Evolutionary conservation across 2,888 invertebrate species (phyloP).

Genomic region (Cyaniris semiargus): DNA sequence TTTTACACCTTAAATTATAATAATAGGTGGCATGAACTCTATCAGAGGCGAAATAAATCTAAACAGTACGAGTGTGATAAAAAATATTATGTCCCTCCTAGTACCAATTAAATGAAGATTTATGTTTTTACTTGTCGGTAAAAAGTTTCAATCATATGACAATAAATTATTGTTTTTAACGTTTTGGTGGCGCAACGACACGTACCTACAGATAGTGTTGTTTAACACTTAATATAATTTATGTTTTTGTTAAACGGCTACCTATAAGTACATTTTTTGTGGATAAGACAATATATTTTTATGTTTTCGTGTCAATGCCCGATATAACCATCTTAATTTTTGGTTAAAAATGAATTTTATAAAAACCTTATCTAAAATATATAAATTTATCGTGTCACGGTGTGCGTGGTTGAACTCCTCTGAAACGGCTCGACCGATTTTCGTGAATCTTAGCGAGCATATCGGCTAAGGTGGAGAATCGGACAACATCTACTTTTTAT

Average conservation of each 20-base stretch:
- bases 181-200: neutral
- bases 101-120: conserved; percentile 28
- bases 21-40: neutral
- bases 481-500: too few relatives aligned
- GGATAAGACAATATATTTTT: neutral
- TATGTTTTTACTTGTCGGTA: neutral
- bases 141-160: conserved; percentile 22
- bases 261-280: neutral
- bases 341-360: neutral
- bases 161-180: conserved; percentile 27
- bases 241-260: neutral
- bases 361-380: neutral
- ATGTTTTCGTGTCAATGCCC: neutral
- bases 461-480: too few relatives aligned
- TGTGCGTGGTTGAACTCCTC: too few relatives aligned
- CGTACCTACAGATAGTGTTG: neutral
- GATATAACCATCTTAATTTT: neutral
- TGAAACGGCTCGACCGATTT: too few relatives aligned
- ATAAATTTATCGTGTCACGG: too few relatives aligned
- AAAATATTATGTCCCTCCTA: conserved; percentile 21
- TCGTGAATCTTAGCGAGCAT: too few relatives aligned
- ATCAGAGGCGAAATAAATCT: neutral
- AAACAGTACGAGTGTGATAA: conserved; percentile 34
- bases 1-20: too few relatives aligned
- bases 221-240: conserved; percentile 24